Evolutionary conservation across 1,140 invertebrate species (phyloP).

Genomic region (Augochlora pura): DNA sequence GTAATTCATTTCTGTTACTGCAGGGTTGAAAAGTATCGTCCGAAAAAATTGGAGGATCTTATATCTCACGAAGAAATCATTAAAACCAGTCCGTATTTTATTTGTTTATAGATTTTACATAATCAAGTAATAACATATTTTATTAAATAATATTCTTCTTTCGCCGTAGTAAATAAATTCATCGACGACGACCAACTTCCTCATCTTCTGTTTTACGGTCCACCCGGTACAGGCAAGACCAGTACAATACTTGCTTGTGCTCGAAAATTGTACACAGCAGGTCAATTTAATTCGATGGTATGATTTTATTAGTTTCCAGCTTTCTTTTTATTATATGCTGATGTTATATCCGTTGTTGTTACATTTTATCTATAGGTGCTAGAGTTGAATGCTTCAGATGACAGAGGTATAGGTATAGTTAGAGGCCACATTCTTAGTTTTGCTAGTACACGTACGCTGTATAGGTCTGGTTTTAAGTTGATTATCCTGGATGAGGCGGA

Average conservation of each 20-base stretch:
- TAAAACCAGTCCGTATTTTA: slow-evolving; percentile 90
- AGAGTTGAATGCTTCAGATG: slow-evolving; percentile 99
- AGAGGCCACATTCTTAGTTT: slow-evolving; percentile 98
- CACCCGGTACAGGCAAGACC: slow-evolving; percentile 99
- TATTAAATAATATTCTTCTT: slow-evolving; percentile 8
- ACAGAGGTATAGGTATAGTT: slow-evolving; percentile 98
- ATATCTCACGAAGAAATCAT: slow-evolving; percentile 99
- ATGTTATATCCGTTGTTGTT: neutral
- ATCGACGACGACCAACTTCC: slow-evolving; percentile 96
- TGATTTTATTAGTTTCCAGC: slow-evolving; percentile 57
- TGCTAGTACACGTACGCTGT: slow-evolving; percentile 98
- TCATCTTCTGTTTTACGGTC: slow-evolving; percentile 98
- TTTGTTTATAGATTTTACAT: slow-evolving; percentile 20
- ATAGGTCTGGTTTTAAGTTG: slow-evolving; percentile 96
- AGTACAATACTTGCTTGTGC: slow-evolving; percentile 99
- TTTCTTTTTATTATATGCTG: neutral
- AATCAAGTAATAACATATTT: neutral
- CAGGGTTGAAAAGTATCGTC: slow-evolving; percentile 99
- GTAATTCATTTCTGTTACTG: slow-evolving; percentile 64
- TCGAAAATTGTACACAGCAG: slow-evolving; percentile 93
- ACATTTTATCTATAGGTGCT: slow-evolving; percentile 83
- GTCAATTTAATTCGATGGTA: slow-evolving; percentile 94
- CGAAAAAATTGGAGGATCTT: slow-evolving; percentile 93
- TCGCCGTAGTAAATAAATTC: slow-evolving; percentile 93
- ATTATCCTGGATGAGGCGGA: slow-evolving; percentile 99